phyloP scores from a whole-genome alignment of 64 coral and sea anemone species.

The Montipora foliosa region DNA sequence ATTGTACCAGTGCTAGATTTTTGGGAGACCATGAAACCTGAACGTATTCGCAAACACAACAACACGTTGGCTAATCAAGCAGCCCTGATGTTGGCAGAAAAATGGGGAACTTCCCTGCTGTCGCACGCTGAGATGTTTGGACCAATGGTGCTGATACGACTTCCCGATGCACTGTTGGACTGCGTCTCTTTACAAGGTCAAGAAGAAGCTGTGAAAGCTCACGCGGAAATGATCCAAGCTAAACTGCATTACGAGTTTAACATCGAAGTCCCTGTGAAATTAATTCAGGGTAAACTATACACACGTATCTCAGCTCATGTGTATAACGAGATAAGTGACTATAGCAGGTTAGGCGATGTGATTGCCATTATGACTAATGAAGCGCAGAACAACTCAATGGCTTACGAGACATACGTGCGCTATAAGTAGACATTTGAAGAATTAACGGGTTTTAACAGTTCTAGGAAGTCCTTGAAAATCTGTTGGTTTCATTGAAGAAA shows the following conservation, averaged over 20 bases:
- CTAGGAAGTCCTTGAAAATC: no score
- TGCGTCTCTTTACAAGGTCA: not conserved
- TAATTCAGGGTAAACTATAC: slow-evolving; percentile 54
- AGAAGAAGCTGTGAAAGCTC: slow-evolving; percentile 31
- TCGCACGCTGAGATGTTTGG: slow-evolving; percentile 58
- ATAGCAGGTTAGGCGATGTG: slow-evolving; percentile 33
- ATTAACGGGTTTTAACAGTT: no score
- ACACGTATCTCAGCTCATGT: slow-evolving; percentile 59
- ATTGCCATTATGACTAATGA: slow-evolving; percentile 4
- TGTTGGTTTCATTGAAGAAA: no score
- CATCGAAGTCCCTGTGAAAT: slow-evolving; percentile 67
- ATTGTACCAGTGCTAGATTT: slow-evolving; percentile 51
- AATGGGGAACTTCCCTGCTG: slow-evolving; percentile 36
- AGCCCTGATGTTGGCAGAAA: slow-evolving; percentile 39
- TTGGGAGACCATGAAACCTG: slow-evolving; percentile 45
- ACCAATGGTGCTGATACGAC: slow-evolving; percentile 58
- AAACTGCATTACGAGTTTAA: slow-evolving; percentile 58
- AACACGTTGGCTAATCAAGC: slow-evolving; percentile 54
- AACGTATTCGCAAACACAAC: slow-evolving; percentile 40
- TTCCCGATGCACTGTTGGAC: slow-evolving; percentile 39
- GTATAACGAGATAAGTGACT: slow-evolving; percentile 65
- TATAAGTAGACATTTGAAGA: not conserved
- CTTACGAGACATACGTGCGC: not conserved
- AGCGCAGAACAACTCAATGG: not conserved
- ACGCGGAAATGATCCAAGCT: slow-evolving; percentile 59